Base-by-base conservation (phyloP, 2,888 invertebrate genomes). In the Diabrotica balteata region DNA sequence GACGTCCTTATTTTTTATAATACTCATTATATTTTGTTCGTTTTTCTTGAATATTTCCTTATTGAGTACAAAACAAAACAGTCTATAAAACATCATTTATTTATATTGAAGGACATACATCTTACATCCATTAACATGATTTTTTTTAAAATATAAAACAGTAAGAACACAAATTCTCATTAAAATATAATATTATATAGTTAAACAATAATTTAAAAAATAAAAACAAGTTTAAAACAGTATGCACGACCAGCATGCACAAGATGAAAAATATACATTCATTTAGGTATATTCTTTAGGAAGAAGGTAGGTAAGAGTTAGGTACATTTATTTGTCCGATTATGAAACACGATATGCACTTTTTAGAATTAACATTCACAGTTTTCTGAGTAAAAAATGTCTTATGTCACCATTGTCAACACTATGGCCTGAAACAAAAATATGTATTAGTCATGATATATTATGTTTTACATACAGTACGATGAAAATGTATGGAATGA, bases 161-260 rank as follows among this genome's bases (percentile, higher is more conserved):
- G 74, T 78, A 76, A 78, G 76, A 77, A 79, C 77, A 78, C 53
- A 68, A 66, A 68, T 70, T 68, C 74, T 68, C 73, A 76, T 71
- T 73, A 72, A 75, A 76, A 69, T 75, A 73, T 75, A 78, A 2
- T 54, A 70, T 75, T n/a, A 73, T 73, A 76, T 75, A 78, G 72
- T 73, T 74, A 76, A 75, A 78, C 69, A 76, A 80, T 79, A 80
- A 79, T 79, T 79, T 79, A 80, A 77, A 72, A 75, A 70, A 68
- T 70, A 72, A 71, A 64, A 73, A 74, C 71, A 73, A 72, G 70
- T 72, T 72, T 68, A 73, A 61, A 66, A 67, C 59, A 54, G 43
- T 72, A 77, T 77, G 81, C 81, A 81, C 80, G 83, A 63, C 83
- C 82, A 80, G 83, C 82, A 80, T 81, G 82, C 81, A 79, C 57